These are phyloP conservation scores for Dolichopus griseipennis DNA, from an alignment of 2,888 invertebrate species.

Conservation along the genomic window DNA sequence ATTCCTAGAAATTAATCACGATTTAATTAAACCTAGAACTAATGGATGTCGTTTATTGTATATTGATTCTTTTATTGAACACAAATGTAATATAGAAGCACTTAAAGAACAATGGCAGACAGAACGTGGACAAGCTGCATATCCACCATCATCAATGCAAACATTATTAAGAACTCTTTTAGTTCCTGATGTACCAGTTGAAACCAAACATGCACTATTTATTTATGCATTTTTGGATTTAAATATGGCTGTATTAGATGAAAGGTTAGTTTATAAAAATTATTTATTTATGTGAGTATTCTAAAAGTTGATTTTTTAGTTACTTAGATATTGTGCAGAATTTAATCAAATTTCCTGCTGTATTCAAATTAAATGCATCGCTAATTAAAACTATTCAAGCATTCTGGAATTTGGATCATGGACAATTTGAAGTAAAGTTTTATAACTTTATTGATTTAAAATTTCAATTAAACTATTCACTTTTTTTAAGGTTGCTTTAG, in stretches of 20 bases:
- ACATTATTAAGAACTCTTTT: conserved; percentile 67
- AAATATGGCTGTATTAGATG: conserved; percentile 58
- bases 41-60: conserved; percentile 32
- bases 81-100: conserved; percentile 47
- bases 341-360: conserved; percentile 69
- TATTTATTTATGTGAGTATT: background rate
- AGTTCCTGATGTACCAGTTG: conserved; percentile 54
- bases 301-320: conserved; percentile 31
- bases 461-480: conserved; percentile 14
- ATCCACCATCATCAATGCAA: conserved; percentile 78
- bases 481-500: conserved; percentile 29
- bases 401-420: conserved; percentile 84
- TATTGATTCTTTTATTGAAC: conserved; percentile 35
- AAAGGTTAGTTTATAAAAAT: conserved; percentile 36
- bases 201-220: conserved; percentile 68
- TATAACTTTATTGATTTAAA: background rate
- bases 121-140: conserved; percentile 52
- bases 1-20: conserved; percentile 26
- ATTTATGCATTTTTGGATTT: conserved; percentile 77
- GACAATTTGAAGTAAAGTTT: conserved; percentile 56
- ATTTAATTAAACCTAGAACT: conserved; percentile 26
- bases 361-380: conserved; percentile 66
- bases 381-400: conserved; percentile 72
- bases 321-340: conserved; percentile 58
- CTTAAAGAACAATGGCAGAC: conserved; percentile 53